phyloP scores from a whole-genome alignment of 2,888 invertebrate species.

The Adelphocoris suturalis region DNA sequence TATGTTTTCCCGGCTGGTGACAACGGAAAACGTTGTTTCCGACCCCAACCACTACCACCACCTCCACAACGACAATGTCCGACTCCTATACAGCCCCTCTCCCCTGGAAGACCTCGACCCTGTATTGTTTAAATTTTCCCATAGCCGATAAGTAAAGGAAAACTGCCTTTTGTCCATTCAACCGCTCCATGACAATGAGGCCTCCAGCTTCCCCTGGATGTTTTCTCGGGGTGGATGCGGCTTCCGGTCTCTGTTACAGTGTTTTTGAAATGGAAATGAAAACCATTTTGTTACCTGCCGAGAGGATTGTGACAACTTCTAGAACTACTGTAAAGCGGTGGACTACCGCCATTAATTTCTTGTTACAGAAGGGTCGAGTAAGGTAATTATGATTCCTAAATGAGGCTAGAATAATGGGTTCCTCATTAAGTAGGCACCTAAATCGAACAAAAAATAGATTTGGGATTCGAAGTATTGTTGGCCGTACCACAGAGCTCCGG shows the following conservation, averaged over 20 bases:
- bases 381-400: no score
- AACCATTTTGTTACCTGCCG: neutral
- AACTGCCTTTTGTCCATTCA: conserved; percentile 51
- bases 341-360: no score
- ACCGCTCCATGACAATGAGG: conserved; percentile 30
- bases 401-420: no score
- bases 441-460: no score
- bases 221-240: conserved; percentile 14
- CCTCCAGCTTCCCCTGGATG: no score
- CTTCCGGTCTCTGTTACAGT: neutral
- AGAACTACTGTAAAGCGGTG: no score
- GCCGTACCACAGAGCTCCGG: no score
- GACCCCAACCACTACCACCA: neutral
- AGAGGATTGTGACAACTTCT: neutral
- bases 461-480: no score
- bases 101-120: neutral
- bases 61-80: neutral
- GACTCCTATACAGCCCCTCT: conserved; percentile 29
- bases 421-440: no score
- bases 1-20: neutral
- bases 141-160: conserved; percentile 55
- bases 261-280: conserved; percentile 22
- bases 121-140: conserved; percentile 48
- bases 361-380: no score
- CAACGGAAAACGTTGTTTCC: conserved; percentile 39